Percentiles rank a stretch among this genome's conserved stretches.
Evolutionary conservation across 1,140 invertebrate species (phyloP).

Genomic region (Sycobia sp.): DNA sequence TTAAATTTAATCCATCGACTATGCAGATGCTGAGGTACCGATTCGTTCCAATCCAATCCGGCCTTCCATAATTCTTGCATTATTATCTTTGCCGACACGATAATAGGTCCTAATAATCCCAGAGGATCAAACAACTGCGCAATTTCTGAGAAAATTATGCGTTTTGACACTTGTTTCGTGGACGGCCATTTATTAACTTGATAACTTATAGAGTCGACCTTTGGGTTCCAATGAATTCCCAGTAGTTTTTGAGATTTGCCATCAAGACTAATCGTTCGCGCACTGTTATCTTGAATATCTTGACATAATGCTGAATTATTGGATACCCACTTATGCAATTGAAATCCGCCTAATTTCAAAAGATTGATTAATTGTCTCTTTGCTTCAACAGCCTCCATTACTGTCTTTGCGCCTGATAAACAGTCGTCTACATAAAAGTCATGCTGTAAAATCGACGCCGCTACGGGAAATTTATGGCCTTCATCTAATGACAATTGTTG

Average conservation of each 20-base stretch:
- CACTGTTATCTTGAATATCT: neutral
- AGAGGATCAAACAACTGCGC: too few species aligned
- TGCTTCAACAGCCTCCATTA: neutral
- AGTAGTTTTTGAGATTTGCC: neutral
- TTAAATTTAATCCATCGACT: neutral
- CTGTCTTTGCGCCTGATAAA: neutral
- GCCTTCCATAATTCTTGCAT: too few species aligned
- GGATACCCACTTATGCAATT: conserved; percentile 8
- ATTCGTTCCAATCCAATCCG: conserved; percentile 7
- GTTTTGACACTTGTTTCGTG: neutral
- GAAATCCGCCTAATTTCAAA: conserved; percentile 1
- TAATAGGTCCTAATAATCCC: neutral
- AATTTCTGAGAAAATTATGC: neutral
- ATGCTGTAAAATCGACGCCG: neutral
- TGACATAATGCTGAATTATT: neutral
- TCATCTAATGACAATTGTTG: conserved; percentile 45
- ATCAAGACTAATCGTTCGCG: too few species aligned
- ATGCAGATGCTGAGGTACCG: neutral
- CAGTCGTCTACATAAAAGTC: conserved; percentile 24
- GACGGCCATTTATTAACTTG: neutral
- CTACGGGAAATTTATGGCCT: conserved; percentile 34
- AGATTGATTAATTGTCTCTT: conserved; percentile 1
- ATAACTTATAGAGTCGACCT: too few species aligned
- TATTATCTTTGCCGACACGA: neutral
- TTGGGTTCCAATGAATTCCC: neutral